Evolutionary conservation across 2,113 vertebrate species (phyloP).

Genomic region (Hipposideros armiger): DNA sequence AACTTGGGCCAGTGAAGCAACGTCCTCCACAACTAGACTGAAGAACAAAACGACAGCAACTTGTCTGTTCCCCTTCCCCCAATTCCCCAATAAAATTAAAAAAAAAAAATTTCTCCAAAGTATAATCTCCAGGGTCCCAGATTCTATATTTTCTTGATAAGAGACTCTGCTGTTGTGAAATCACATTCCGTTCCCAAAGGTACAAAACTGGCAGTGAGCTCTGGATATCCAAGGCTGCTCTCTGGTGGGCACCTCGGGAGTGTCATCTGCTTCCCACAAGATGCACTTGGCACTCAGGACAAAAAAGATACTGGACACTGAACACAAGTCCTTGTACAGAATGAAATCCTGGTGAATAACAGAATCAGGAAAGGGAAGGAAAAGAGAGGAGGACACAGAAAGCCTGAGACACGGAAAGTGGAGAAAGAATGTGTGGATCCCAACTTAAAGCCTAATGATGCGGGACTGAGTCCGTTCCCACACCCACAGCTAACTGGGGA

Average conservation of each 20-base stretch:
- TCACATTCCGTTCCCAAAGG: neutral
- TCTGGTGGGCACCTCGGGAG: conserved; percentile 84
- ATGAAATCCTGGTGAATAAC: neutral
- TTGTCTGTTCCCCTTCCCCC: no score
- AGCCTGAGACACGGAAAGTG: neutral
- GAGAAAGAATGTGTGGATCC: neutral
- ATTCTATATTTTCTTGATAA: conserved; percentile 44
- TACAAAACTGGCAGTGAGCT: conserved; percentile 39
- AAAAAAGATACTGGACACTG: neutral
- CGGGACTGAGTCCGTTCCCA: neutral
- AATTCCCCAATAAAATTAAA: no score
- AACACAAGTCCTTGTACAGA: neutral
- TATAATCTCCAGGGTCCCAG: conserved; percentile 9
- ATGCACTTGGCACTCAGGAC: neutral
- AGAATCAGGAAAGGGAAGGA: neutral
- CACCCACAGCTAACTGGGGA: neutral
- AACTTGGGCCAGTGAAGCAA: no score
- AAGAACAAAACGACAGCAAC: no score
- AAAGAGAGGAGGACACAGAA: neutral
- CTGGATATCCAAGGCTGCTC: conserved; percentile 80
- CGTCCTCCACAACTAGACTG: no score
- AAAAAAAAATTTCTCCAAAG: neutral
- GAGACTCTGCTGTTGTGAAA: conserved; percentile 32
- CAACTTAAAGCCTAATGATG: neutral
- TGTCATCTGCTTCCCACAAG: conserved; percentile 50